Conservation (phyloP, 2,113 vertebrate species). For the Rafetus swinhoei region DNA sequence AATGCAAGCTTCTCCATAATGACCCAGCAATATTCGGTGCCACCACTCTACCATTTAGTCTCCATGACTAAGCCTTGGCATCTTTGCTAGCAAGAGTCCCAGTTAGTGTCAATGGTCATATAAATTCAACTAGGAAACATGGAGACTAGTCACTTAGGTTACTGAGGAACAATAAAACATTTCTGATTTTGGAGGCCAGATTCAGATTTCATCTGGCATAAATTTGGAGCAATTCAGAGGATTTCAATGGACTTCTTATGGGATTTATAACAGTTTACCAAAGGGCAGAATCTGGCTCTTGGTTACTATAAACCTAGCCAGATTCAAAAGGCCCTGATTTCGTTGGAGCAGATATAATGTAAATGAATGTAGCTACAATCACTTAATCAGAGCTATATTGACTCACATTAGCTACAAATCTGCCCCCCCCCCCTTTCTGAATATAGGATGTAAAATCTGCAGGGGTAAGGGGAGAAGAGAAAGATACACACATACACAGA, state of each 20-base stretch:
- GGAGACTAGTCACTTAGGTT: neutral
- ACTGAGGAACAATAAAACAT: neutral
- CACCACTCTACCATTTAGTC: neutral
- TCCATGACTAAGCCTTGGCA: neutral
- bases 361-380: neutral
- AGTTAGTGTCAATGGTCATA: neutral
- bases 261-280: neutral
- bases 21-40: no score
- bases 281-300: neutral
- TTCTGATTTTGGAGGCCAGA: neutral
- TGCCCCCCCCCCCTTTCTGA: rapidly evolving
- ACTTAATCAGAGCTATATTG: neutral
- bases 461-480: neutral
- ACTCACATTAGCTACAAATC: neutral
- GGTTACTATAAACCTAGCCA: neutral
- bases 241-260: neutral
- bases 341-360: neutral
- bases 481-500: conserved; percentile 1
- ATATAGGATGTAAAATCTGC: neutral
- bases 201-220: neutral
- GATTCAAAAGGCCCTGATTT: neutral
- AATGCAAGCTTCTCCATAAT: rapidly evolving
- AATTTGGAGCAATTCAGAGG: neutral
- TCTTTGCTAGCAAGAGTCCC: neutral
- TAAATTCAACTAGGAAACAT: neutral